Conservation (phyloP, 2,888 invertebrate species). For the Ormyrus pomaceus region DNA sequence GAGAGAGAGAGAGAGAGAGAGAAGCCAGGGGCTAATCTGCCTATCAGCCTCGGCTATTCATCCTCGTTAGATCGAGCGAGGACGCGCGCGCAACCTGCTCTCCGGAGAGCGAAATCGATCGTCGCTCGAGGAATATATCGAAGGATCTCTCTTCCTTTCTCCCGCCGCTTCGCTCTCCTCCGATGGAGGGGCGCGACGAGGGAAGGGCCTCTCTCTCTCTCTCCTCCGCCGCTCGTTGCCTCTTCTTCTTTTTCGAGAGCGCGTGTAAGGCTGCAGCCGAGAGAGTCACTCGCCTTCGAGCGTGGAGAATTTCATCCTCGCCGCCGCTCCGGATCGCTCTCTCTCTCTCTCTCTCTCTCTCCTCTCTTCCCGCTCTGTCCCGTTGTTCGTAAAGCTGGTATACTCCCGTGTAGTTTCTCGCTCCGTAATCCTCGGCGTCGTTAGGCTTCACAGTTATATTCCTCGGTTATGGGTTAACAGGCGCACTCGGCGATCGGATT, state of each 20-base stretch:
- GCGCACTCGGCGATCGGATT: too few species aligned
- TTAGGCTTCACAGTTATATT: constrained; percentile 37
- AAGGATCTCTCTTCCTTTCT: constrained; percentile 25
- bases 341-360: neutral
- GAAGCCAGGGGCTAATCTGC: neutral
- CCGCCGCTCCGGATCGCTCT: neutral
- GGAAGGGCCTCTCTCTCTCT: neutral
- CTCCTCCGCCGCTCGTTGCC: too few species aligned
- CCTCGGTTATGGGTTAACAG: neutral
- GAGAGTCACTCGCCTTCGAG: neutral
- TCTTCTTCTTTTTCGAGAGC: too few species aligned
- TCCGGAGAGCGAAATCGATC: constrained; percentile 34
- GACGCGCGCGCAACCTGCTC: constrained; percentile 3
- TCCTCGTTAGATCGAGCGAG: constrained; percentile 32
- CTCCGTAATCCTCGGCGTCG: neutral
- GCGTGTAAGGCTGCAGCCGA: neutral
- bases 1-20: neutral
- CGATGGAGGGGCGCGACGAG: neutral
- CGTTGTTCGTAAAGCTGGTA: constrained; percentile 20
- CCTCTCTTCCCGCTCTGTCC: neutral
- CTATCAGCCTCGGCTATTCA: constrained; percentile 5
- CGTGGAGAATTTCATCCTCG: too few species aligned
- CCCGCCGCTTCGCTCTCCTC: neutral
- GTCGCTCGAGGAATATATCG: neutral
- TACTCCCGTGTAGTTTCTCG: neutral